These are phyloP conservation scores for Halichoerus grypus DNA, from an alignment of 2,113 vertebrate genomes.

Conservation along the genomic window DNA sequence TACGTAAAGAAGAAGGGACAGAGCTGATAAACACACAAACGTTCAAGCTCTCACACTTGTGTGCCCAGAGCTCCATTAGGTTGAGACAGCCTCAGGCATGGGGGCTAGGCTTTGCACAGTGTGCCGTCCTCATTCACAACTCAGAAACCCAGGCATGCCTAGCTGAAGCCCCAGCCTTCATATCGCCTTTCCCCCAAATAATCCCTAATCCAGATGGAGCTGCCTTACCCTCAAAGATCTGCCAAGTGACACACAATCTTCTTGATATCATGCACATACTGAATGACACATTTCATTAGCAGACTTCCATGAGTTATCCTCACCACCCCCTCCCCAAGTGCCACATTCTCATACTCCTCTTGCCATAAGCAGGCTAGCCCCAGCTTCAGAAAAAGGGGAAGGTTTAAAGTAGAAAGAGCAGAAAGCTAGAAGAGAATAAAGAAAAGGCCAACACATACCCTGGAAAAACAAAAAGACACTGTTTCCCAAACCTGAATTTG, in stretches of 20 bases:
- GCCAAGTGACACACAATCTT: conserved; percentile 64
- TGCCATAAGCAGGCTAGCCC: background rate
- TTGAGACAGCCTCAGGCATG: background rate
- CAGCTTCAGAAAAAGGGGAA: background rate
- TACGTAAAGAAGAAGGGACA: background rate
- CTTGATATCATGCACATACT: background rate
- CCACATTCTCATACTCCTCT: background rate
- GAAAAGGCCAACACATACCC: background rate
- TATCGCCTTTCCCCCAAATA: background rate
- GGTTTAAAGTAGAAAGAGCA: conserved; percentile 36
- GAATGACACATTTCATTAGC: conserved; percentile 61
- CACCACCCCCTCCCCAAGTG: background rate
- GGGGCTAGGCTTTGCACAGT: background rate
- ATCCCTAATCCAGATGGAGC: conserved; percentile 70
- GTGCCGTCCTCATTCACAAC: background rate
- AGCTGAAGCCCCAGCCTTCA: background rate
- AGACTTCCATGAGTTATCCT: background rate
- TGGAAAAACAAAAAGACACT: background rate
- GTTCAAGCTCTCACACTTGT: background rate
- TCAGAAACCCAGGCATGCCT: background rate
- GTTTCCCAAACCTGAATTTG: background rate
- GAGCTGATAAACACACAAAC: background rate
- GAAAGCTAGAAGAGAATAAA: background rate
- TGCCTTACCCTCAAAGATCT: conserved; percentile 64
- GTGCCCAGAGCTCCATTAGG: background rate